Evolutionary conservation across 2,797 vertebrate species (phyloP).

Genomic region (Acanthiza pusilla): DNA sequence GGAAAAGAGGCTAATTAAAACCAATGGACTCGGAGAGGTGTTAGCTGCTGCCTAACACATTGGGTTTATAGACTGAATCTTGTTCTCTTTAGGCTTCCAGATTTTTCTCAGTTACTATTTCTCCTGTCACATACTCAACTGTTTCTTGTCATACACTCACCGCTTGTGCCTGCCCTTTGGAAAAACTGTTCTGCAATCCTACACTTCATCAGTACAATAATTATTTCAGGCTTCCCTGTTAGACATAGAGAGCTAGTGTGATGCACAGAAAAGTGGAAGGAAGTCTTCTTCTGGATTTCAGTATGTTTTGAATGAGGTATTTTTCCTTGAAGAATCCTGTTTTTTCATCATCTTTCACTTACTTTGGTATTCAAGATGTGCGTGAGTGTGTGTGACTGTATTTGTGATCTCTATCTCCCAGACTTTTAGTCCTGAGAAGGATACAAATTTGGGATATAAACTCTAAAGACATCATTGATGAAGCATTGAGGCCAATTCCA

Average conservation of each 20-base stretch:
- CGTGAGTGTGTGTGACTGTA: background rate
- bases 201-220: conserved; percentile 49
- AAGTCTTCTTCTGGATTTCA: background rate
- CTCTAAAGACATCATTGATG: conserved; percentile 48
- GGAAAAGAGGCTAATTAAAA: conserved; percentile 22
- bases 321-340: background rate
- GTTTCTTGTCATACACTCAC: background rate
- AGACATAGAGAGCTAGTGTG: background rate
- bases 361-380: background rate
- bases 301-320: background rate
- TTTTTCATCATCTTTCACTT: conserved; percentile 9
- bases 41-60: conserved; percentile 33
- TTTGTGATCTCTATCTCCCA: background rate
- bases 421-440: conserved; percentile 14
- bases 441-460: conserved; percentile 44
- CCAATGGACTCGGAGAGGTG: background rate
- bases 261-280: background rate
- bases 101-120: conserved; percentile 61
- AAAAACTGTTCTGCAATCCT: conserved; percentile 28
- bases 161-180: background rate
- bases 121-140: conserved; percentile 54
- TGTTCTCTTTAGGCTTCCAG: conserved; percentile 45
- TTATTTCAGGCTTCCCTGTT: conserved; percentile 44
- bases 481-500: conserved; percentile 52
- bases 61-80: conserved; percentile 43